These are phyloP conservation scores for Euplexia lucipara DNA, from an alignment of 2,888 invertebrate species.

Conservation along the genomic window DNA sequence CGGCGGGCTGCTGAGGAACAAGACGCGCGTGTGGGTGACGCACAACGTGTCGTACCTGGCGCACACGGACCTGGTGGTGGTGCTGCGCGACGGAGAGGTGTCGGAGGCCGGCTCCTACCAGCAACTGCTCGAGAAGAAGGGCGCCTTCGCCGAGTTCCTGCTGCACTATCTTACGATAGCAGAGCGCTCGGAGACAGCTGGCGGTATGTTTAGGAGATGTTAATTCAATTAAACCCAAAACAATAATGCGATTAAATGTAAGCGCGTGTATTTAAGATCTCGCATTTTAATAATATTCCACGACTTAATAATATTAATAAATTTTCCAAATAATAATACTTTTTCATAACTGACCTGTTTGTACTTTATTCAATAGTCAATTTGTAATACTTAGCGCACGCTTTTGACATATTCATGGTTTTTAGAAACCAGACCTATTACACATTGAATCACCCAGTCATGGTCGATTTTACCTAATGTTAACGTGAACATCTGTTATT, in stretches of 20 bases:
- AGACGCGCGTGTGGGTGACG: conserved; percentile 98
- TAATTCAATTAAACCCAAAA: background rate
- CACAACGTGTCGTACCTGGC: conserved; percentile 98
- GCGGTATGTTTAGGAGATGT: conserved; percentile 72
- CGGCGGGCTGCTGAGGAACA: conserved; percentile 93
- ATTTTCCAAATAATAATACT: too few relatives aligned
- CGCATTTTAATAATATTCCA: too few relatives aligned
- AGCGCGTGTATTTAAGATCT: too few relatives aligned
- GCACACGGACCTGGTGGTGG: conserved; percentile 97
- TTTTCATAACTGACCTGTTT: background rate
- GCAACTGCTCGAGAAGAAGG: conserved; percentile 96
- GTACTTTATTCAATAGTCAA: background rate
- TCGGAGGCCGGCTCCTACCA: conserved; percentile 98
- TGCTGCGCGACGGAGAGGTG: conserved; percentile 96
- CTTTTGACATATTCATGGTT: too few relatives aligned
- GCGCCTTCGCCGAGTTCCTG: conserved; percentile 96
- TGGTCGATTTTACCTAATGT: conserved; percentile 31
- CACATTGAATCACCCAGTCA: conserved; percentile 6
- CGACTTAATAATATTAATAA: too few relatives aligned
- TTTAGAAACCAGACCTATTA: background rate
- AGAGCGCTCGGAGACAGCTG: conserved; percentile 81
- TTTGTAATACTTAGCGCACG: background rate
- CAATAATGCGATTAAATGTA: too few relatives aligned
- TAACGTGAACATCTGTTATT: conserved; percentile 29
- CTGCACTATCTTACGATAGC: conserved; percentile 95